phyloP scores from a whole-genome alignment of 1,140 invertebrate genomes.

The Dysdera silvatica region DNA sequence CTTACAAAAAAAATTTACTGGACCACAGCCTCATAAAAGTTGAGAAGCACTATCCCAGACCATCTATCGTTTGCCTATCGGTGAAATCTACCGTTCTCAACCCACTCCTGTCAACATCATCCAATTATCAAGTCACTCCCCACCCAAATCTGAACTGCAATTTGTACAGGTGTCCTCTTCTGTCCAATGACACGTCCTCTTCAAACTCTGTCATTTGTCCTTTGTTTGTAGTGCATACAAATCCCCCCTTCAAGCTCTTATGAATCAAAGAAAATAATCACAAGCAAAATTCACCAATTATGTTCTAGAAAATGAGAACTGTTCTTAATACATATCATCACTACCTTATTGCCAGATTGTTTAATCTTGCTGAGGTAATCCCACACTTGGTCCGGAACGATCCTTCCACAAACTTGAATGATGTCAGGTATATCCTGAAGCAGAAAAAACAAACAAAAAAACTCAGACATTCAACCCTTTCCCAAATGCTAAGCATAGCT shows the following conservation, averaged over 20 bases:
- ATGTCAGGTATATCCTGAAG: constrained; percentile 64
- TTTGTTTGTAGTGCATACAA: neutral
- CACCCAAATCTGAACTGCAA: too few species aligned
- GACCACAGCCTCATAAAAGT: too few species aligned
- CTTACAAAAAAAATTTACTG: too few species aligned
- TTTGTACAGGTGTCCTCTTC: neutral
- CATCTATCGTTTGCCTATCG: too few species aligned
- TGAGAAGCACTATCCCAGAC: too few species aligned
- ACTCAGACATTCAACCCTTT: too few species aligned
- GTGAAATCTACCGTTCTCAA: too few species aligned
- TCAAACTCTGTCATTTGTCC: neutral
- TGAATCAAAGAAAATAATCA: constrained; percentile 10
- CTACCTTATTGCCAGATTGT: constrained; percentile 64
- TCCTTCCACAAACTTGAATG: constrained; percentile 83
- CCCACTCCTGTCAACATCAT: too few species aligned
- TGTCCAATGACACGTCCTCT: neutral
- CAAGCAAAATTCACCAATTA: too few species aligned
- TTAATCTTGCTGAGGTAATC: constrained; percentile 88
- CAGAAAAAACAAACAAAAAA: too few species aligned
- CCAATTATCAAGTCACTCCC: too few species aligned
- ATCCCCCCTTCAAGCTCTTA: neutral
- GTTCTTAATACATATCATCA: neutral
- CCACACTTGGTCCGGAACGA: constrained; percentile 82
- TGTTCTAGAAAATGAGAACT: neutral
- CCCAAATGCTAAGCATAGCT: too few species aligned